Evolutionary conservation across 64 coral and sea anemone genomes (phyloP), one percentile per base, ranked within the genome.

Genomic region (Actinia tenebrosa): DNA sequence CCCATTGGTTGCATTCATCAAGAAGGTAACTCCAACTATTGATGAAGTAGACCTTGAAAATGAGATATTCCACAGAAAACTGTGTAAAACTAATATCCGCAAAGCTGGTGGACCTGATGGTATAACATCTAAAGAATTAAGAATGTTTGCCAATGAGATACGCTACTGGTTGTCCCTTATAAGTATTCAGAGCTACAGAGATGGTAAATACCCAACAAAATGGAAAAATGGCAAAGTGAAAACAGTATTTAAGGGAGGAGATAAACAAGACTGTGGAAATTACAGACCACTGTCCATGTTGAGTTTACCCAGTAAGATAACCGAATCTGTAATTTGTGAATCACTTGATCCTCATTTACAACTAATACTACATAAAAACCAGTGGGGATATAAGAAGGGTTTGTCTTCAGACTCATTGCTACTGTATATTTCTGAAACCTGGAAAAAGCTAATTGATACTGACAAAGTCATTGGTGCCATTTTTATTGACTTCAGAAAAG

Each of bases 351-450:
- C 45, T 4, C 81, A 85, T 42, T 66, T 90, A 71, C 81, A 78
- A 16, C 3, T 37, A 0, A 22, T 90, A 22, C 68, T 83, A 16
- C 61, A 85, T 30, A 26, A 59, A 15, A 77, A 77, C 22, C 63
- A 90, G 10, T 90, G 89, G 66, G 82, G 64, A 17, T 90, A 85
- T 37, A 84, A 64, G 42, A 90, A 84, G 18, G 66, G 68, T 84
- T 16, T 53, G 16, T 90, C 89, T 54, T 54, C 53, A 5, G 53
- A 2, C 71, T 84, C 89, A 30, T 86, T 91, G 18, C 72, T 54
- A 10, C 10, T 54, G 10, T 54, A 54, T 54, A 4, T 71, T 3
- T 71, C 66, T 6, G 18, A 71, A 71, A 15, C 15, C 66, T 27
- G 66, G 66, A 22, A 71, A 22, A 71, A 22, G 16, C 3, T 4